Base-by-base conservation (phyloP, 2,113 vertebrate genomes). In the Albula glossodonta region DNA sequence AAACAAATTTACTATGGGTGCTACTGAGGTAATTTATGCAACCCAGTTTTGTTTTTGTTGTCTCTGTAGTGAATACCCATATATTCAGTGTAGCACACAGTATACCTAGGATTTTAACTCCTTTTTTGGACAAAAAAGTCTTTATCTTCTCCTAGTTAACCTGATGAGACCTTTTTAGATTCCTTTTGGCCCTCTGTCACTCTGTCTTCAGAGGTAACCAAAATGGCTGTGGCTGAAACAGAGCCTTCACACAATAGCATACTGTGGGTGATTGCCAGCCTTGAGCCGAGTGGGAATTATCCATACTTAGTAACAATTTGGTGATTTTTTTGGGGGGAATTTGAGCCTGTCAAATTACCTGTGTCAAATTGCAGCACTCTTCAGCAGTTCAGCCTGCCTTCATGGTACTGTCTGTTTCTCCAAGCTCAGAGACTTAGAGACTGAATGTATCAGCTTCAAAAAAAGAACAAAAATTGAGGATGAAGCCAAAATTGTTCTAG, bases 281-380 rank as follows among this genome's bases (percentile, higher is more conserved):
- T 10, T 5, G 78, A 79, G 31, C 78, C 48, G 25, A 50, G 49
- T 17, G 17, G 78, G 17, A 79, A 74, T 74, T 74, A 74, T 74
- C 70, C 25, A 10, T 74, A 74, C 78, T 79, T 79, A 79, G 70
- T 74, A 25, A 74, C 70, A 74, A 74, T 79, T 79, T 48, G 78
- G 78, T 79, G 11, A 79, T 79, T 74, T 74, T 79, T 79, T 79
- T 41, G 31, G 31, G 31, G 31, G 78, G 78, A 79, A 79, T 50
- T 79, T n/a, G 9, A 51, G 51, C 80, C 80, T 3, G 22, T 53
- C 51, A 81, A 81, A 81, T 81, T 53, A 81, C 82, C 82, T 49
- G 25, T 66, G 31, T 83, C 82, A 83, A 49, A 83, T 83, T 63
- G 82, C 60, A 50, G 80, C 17, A 22, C 82, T 83, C 49, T 60